Evolutionary conservation across 1,140 invertebrate genomes (phyloP).

Genomic region (Camponotus floridanus): DNA sequence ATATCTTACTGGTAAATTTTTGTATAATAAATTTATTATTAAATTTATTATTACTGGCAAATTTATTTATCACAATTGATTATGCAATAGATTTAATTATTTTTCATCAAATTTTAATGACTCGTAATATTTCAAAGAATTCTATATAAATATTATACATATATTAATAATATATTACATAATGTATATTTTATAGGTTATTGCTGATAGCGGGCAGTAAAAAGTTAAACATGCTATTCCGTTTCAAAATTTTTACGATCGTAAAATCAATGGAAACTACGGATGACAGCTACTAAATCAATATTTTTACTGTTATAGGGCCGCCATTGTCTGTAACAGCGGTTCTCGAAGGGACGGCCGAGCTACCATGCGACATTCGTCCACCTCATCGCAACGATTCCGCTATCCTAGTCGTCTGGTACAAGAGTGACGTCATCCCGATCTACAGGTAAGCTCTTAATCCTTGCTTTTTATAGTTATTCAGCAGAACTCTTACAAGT

Average conservation of each 20-base stretch:
- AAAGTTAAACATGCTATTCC: not conserved
- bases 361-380: slow-evolving; percentile 89
- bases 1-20: no score
- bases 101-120: no score
- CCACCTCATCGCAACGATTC: slow-evolving; percentile 87
- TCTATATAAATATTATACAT: no score
- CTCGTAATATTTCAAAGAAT: no score
- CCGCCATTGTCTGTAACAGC: slow-evolving; percentile 87
- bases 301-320: slow-evolving; percentile 86
- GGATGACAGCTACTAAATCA: slow-evolving; percentile 75
- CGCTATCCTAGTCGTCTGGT: slow-evolving; percentile 90
- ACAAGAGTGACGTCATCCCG: slow-evolving; percentile 88
- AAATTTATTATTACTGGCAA: no score
- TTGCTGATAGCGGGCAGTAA: not conserved
- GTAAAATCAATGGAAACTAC: slow-evolving; percentile 18
- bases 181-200: not conserved
- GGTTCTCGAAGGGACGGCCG: slow-evolving; percentile 87
- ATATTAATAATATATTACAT: not conserved
- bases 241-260: not conserved
- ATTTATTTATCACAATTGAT: no score
- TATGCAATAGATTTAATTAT: no score
- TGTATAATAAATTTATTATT: no score
- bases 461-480: not conserved
- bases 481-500: not conserved
- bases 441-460: slow-evolving; percentile 88